Conservation (phyloP, 2,888 invertebrate genomes). For the Leptothorax acervorum region DNA sequence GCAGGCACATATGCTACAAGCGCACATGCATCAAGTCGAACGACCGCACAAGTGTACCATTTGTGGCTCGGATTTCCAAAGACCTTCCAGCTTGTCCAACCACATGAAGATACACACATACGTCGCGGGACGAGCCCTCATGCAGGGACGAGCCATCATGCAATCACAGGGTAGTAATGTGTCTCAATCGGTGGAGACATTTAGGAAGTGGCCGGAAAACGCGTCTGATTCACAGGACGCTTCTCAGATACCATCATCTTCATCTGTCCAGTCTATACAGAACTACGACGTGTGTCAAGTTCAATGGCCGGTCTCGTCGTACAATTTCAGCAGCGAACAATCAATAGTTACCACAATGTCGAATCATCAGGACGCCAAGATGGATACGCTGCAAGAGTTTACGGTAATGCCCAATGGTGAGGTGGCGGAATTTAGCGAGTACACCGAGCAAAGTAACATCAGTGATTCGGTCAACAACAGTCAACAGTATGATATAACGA, state of each 20-base stretch:
- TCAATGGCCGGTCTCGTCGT: slow-evolving; percentile 80
- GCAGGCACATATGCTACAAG: slow-evolving; percentile 82
- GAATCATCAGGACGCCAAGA: slow-evolving; percentile 74
- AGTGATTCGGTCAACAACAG: slow-evolving; percentile 61
- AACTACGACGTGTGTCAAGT: slow-evolving; percentile 79
- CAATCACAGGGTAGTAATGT: slow-evolving; percentile 72
- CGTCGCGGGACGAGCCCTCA: slow-evolving; percentile 84
- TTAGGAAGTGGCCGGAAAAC: slow-evolving; percentile 77
- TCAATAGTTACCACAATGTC: slow-evolving; percentile 65
- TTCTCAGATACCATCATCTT: slow-evolving; percentile 72
- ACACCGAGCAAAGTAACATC: slow-evolving; percentile 74
- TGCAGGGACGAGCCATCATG: slow-evolving; percentile 84
- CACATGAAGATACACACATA: slow-evolving; percentile 87
- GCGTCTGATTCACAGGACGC: slow-evolving; percentile 70
- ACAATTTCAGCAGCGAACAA: slow-evolving; percentile 78
- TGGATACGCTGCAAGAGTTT: slow-evolving; percentile 81
- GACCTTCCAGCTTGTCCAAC: slow-evolving; percentile 86
- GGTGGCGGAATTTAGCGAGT: slow-evolving; percentile 80
- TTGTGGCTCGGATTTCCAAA: slow-evolving; percentile 85
- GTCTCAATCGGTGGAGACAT: slow-evolving; percentile 68
- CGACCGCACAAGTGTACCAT: slow-evolving; percentile 84
- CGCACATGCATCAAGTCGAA: slow-evolving; percentile 75
- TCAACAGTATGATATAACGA: slow-evolving; percentile 78
- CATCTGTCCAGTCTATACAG: slow-evolving; percentile 74
- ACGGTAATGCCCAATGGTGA: slow-evolving; percentile 82